Base-by-base conservation (phyloP, 2,797 vertebrate species). In the Artibeus jamaicensis region DNA sequence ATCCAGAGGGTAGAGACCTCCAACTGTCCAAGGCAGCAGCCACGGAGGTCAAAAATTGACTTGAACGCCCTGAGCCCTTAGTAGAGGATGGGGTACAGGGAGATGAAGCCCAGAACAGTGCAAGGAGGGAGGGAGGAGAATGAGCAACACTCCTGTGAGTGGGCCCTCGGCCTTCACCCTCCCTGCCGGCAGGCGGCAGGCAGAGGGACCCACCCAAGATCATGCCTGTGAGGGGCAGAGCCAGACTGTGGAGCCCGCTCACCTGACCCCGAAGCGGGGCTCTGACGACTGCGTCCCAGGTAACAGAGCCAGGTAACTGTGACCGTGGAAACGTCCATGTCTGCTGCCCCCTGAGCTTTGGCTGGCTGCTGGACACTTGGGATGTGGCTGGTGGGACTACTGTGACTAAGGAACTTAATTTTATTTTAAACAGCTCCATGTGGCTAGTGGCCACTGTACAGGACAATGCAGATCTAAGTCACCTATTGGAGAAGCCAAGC, bases 301-400 rank as follows among this genome's bases (percentile, higher is more conserved):
- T 50, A 4, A 44, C 2, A 19, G 39, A 10, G 37, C 2, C 6
- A 3, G 0, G 42, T 0, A 12, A 46, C 34, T 3, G 16, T 0
- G 37, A 5, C 1, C 21, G 14, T 0, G 8, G 39, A 18, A 42
- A 8, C 0, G 0, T 3, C 37, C 37, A 42, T 24, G 4, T 48
- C 86, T 2, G 62, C 65, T 22, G 0, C 11, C 24, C 16, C 0
- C 19, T 3, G 26, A 32, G 68, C 62, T 29, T 4, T 21, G 0
- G 0, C 0, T 22, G 65, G 37, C 44, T 5, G 5, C 3, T 0
- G 24, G 2, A 48, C 70, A 19, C 7, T 0, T 24, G 55, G 70
- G 50, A 37, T 21, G 37, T 14, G 21, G 44, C 50, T 11, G 18
- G 32, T 44, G 46, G 85, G 44, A 18, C 18, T 18, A 2, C 3